phyloP scores from a whole-genome alignment of 2,113 vertebrate species.

The Piprites chloris region DNA sequence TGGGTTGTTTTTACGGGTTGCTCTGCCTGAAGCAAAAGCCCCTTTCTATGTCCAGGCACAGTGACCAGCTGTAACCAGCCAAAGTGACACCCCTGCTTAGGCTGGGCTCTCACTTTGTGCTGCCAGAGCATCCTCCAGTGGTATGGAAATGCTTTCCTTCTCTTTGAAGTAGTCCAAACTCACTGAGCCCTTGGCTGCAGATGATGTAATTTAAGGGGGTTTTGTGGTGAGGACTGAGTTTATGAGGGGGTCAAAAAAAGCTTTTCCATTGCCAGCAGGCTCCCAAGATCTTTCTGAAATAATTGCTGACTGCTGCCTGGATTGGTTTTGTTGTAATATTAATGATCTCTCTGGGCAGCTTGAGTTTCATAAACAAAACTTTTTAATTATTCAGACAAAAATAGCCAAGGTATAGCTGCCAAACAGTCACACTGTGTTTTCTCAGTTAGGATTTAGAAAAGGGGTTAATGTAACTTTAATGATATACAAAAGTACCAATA shows the following conservation, averaged over 20 bases:
- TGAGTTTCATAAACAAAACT: not conserved
- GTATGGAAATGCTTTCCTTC: not conserved
- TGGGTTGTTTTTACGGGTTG: not conserved
- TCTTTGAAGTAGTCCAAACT: not conserved
- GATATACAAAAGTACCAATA: not conserved
- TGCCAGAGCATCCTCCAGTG: accelerated
- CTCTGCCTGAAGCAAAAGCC: not conserved
- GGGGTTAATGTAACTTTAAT: not conserved
- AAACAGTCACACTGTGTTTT: not conserved
- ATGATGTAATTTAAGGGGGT: not conserved
- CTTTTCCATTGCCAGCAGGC: not conserved
- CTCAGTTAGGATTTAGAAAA: not conserved
- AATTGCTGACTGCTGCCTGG: not conserved
- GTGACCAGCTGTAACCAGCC: not conserved
- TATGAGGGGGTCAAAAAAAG: not conserved
- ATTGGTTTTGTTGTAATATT: slow-evolving; percentile 41
- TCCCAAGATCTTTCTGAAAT: not conserved
- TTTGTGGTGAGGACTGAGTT: not conserved
- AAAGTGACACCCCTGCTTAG: not conserved
- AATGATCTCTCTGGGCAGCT: slow-evolving; percentile 11
- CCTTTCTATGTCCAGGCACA: accelerated
- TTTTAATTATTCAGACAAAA: slow-evolving; percentile 50
- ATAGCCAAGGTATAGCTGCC: not conserved
- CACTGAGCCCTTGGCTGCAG: not conserved
- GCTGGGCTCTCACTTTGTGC: not conserved